A percentile compares a stretch with the other conserved stretches of the same genome.
phyloP scores from a whole-genome alignment of 2,113 vertebrate species.

The Irena cyanogastra region DNA sequence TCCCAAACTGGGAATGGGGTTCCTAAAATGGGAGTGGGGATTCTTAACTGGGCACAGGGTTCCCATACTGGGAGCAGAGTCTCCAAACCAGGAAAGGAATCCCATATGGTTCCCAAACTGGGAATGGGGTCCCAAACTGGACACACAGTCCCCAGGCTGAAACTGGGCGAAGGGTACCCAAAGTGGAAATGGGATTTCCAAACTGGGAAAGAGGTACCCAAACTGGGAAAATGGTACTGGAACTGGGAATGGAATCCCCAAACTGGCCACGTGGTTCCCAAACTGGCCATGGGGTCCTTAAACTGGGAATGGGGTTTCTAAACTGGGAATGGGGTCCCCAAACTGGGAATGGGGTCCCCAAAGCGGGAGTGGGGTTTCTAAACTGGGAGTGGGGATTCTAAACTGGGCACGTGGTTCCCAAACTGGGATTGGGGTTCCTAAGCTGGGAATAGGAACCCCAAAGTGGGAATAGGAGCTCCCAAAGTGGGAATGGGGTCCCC shows the following conservation, averaged over 20 bases:
- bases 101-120: not conserved
- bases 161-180: not conserved
- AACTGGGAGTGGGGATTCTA: too few species aligned
- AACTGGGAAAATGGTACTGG: not conserved
- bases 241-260: too few species aligned
- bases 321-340: too few species aligned
- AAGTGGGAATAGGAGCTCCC: too few species aligned
- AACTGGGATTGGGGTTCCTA: too few species aligned
- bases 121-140: not conserved
- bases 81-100: fast-evolving
- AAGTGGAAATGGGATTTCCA: too few species aligned
- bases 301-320: fast-evolving
- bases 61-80: not conserved
- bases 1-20: not conserved
- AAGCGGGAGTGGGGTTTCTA: not conserved
- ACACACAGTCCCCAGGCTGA: not conserved
- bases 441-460: too few species aligned
- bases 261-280: fast-evolving
- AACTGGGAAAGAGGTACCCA: too few species aligned
- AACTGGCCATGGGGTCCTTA: fast-evolving
- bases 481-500: not conserved
- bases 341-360: too few species aligned
- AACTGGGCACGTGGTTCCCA: too few species aligned
- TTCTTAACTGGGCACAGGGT: not conserved
- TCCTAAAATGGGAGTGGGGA: too few species aligned